phyloP scores from a whole-genome alignment of 2,797 vertebrate genomes.

The Cryptoblepharus egeriae region DNA sequence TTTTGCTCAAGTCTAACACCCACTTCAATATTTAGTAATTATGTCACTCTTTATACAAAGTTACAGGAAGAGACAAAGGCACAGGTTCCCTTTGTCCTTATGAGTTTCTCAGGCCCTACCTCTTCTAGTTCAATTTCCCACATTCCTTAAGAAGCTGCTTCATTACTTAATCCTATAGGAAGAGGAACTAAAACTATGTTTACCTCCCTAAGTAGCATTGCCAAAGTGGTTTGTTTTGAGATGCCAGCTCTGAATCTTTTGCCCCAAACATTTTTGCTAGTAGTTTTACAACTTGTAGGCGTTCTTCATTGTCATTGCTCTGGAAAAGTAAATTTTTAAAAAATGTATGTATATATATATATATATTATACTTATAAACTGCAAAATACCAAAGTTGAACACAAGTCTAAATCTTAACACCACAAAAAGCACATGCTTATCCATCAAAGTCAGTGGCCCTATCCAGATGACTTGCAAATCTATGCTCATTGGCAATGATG shows the following conservation, averaged over 20 bases:
- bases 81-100: too few species aligned
- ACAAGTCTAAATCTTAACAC: neutral
- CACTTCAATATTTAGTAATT: too few species aligned
- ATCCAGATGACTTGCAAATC: too few species aligned
- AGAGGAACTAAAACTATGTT: constrained; percentile 42
- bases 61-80: too few species aligned
- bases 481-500: too few species aligned
- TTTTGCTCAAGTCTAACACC: too few species aligned
- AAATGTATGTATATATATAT: neutral
- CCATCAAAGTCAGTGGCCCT: neutral
- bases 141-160: neutral
- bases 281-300: constrained; percentile 96
- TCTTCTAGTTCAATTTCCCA: too few species aligned
- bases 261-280: constrained; percentile 99
- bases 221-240: constrained; percentile 98
- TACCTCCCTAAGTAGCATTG: constrained; percentile 98
- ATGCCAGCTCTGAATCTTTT: constrained; percentile 95
- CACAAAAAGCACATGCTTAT: neutral
- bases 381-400: neutral
- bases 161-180: neutral
- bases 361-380: too few species aligned
- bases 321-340: constrained; percentile 67
- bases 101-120: too few species aligned
- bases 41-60: too few species aligned
- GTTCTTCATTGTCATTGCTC: constrained; percentile 99